A percentile compares a stretch with the other conserved stretches of the same genome.
Conservation (phyloP, 2,113 vertebrate genomes). For the Ochotona curzoniae region DNA sequence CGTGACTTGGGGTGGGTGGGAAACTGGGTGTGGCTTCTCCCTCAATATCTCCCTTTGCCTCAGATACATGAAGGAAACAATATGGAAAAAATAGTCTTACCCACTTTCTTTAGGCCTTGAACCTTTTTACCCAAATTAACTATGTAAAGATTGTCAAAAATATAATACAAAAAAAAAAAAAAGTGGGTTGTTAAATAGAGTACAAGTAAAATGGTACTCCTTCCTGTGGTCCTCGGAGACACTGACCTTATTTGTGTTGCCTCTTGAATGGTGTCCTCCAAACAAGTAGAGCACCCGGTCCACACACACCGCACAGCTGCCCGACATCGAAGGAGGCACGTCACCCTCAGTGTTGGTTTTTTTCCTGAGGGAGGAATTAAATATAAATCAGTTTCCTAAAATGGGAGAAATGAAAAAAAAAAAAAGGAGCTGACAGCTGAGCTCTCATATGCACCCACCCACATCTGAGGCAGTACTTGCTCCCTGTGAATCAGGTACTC, state of each 20-base stretch:
- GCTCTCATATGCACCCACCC: background rate
- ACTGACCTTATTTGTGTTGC: slow-evolving; percentile 96
- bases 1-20: too few relatives aligned
- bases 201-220: background rate
- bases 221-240: background rate
- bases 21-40: too few relatives aligned
- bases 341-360: slow-evolving; percentile 91
- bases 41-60: too few relatives aligned
- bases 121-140: too few relatives aligned
- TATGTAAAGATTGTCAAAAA: too few relatives aligned
- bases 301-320: slow-evolving; percentile 95
- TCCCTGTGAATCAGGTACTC: background rate
- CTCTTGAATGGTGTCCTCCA: slow-evolving; percentile 94
- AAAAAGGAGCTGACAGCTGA: background rate
- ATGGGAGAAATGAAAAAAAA: background rate
- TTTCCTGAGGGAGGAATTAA: slow-evolving; percentile 85
- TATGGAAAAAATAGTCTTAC: too few relatives aligned
- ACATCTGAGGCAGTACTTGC: background rate
- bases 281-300: slow-evolving; percentile 95
- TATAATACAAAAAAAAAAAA: background rate
- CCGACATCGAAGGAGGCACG: slow-evolving; percentile 95
- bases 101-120: too few relatives aligned
- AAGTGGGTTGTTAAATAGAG: background rate
- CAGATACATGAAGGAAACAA: too few relatives aligned
- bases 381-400: background rate